Percentiles rank a stretch among this genome's conserved stretches.
Conservation (phyloP, 2,797 vertebrate species). For the Oophaga sylvatica region DNA sequence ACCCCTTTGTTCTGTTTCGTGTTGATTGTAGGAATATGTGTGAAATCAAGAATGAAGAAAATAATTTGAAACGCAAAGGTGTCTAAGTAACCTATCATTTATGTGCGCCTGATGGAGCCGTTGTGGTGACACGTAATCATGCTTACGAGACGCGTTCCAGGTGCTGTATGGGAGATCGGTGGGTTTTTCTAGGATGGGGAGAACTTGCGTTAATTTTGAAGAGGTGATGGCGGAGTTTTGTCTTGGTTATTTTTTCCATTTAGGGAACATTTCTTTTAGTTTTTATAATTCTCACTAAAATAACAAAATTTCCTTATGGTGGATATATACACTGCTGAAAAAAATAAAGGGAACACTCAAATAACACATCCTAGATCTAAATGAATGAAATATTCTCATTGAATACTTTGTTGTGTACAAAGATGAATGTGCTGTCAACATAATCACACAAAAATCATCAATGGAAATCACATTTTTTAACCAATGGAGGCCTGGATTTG, state of each 20-base stretch:
- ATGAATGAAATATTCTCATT: no score
- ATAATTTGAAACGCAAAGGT: conserved; percentile 23
- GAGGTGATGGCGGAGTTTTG: background rate
- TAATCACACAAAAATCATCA: no score
- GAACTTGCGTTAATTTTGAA: background rate
- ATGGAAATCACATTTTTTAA: no score
- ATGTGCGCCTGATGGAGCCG: background rate
- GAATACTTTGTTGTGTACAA: no score
- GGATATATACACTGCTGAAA: no score
- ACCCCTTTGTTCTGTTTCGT: background rate
- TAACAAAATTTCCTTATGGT: no score
- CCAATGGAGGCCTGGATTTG: no score
- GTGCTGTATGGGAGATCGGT: background rate
- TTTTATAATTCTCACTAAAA: no score
- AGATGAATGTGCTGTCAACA: no score
- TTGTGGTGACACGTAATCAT: conserved; percentile 48
- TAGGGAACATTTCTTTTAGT: no score
- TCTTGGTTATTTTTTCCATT: background rate
- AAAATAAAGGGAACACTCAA: no score
- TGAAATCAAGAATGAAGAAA: conserved; percentile 9
- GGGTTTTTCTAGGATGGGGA: background rate
- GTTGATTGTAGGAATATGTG: background rate
- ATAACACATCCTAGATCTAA: no score
- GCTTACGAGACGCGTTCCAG: background rate
- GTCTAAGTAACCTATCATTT: conserved; percentile 14